These are phyloP conservation scores for Alsophila aescularia DNA, from an alignment of 2,888 invertebrate genomes.

Conservation along the genomic window DNA sequence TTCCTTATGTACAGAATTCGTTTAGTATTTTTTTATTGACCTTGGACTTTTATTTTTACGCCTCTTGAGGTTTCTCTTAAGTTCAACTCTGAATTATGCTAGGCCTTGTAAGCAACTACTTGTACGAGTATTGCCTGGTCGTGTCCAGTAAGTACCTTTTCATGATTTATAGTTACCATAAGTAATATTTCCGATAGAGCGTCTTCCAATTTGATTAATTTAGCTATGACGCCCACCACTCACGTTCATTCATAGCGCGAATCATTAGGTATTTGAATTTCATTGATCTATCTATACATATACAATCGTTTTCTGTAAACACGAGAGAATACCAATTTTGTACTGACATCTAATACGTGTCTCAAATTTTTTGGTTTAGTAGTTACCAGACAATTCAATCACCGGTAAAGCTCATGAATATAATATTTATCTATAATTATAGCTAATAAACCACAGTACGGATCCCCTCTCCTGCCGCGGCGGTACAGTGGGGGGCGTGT, in stretches of 20 bases:
- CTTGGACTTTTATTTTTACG: background rate
- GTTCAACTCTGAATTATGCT: background rate
- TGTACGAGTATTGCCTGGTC: background rate
- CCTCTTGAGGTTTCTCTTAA: too few relatives aligned
- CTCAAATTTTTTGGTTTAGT: background rate
- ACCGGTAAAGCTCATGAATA: conserved; percentile 5
- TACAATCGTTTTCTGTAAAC: background rate
- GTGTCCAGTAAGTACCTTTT: conserved; percentile 5
- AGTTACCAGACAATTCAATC: conserved; percentile 9
- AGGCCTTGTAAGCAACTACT: background rate
- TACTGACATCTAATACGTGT: background rate
- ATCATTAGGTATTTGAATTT: conserved; percentile 6
- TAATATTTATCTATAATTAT: conserved; percentile 21
- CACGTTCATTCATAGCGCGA: conserved; percentile 19
- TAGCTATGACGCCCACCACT: conserved; percentile 15
- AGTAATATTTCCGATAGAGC: conserved; percentile 13
- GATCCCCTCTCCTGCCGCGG: conserved; percentile 20
- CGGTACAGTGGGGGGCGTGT: conserved; percentile 48
- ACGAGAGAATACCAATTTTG: background rate
- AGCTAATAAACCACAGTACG: conserved; percentile 20
- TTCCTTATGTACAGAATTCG: too few relatives aligned
- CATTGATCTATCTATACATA: too few relatives aligned
- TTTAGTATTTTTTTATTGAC: background rate
- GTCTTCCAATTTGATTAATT: conserved; percentile 20
- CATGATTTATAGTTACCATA: conserved; percentile 16